These are phyloP conservation scores for Lasioglossum albipes DNA, from an alignment of 1,140 invertebrate species.

Conservation along the genomic window DNA sequence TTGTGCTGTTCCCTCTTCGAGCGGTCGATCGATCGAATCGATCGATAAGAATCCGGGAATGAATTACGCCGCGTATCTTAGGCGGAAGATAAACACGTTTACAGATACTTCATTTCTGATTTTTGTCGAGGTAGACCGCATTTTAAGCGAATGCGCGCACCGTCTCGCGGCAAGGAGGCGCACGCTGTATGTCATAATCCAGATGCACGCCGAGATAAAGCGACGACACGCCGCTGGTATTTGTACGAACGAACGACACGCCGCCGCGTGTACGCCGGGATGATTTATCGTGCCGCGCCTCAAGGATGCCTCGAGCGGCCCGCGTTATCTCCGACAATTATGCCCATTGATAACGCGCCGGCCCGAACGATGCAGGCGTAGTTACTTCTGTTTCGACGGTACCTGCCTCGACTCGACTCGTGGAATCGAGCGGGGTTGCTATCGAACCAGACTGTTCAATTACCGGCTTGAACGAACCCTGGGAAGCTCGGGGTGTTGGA, in stretches of 20 bases:
- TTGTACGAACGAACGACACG: constrained; percentile 23
- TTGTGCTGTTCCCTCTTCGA: too few relatives aligned
- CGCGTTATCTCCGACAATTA: constrained; percentile 51
- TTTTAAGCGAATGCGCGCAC: too few relatives aligned
- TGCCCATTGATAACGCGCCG: constrained; percentile 34
- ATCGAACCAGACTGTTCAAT: background rate
- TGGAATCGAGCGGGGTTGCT: background rate
- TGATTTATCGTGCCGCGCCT: constrained; percentile 27
- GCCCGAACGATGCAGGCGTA: background rate
- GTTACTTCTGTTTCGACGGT: background rate
- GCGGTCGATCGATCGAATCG: too few relatives aligned
- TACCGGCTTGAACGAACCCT: too few relatives aligned
- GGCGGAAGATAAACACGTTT: too few relatives aligned
- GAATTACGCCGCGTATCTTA: too few relatives aligned
- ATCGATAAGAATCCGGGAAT: too few relatives aligned
- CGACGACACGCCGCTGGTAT: constrained; percentile 19
- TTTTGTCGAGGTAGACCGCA: too few relatives aligned
- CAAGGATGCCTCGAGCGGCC: constrained; percentile 25
- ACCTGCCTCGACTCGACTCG: background rate
- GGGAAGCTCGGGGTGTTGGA: too few relatives aligned
- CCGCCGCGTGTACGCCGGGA: constrained; percentile 11
- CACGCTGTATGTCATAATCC: constrained; percentile 15
- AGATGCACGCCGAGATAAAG: constrained; percentile 20
- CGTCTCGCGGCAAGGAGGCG: background rate
- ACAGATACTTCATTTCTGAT: too few relatives aligned